phyloP scores from a whole-genome alignment of 2,797 vertebrate genomes.

The Alauda arvensis region DNA sequence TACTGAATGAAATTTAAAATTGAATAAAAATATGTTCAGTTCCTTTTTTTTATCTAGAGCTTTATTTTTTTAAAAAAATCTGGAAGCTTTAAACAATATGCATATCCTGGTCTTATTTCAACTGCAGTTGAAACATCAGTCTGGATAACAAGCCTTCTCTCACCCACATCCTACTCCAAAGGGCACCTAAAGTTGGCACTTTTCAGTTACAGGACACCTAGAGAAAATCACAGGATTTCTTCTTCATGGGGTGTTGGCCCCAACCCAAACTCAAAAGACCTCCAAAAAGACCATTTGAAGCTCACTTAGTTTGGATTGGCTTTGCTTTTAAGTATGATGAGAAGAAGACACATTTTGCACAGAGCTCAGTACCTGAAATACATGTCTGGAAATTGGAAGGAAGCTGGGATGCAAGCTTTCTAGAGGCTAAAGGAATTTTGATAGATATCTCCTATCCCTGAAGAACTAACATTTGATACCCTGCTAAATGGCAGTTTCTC shows the following conservation, averaged over 20 bases:
- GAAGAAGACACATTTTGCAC: not conserved
- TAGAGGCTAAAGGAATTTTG: not conserved
- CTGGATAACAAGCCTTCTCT: not conserved
- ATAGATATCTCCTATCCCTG: not conserved
- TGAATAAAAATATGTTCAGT: not conserved
- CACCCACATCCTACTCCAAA: not conserved
- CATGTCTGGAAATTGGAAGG: not conserved
- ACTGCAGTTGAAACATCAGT: not conserved
- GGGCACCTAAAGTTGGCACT: not conserved
- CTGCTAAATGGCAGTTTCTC: not conserved
- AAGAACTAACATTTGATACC: not conserved
- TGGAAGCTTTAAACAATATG: not conserved
- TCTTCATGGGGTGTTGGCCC: accelerated
- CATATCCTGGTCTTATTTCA: not conserved
- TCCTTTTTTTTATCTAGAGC: not conserved
- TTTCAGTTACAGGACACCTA: not conserved
- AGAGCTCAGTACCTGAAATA: not conserved
- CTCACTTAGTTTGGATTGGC: not conserved
- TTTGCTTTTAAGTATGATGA: not conserved
- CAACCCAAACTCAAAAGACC: not conserved
- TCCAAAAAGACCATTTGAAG: not conserved
- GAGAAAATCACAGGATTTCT: not conserved
- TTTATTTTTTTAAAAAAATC: not conserved
- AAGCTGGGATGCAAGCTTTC: not conserved
- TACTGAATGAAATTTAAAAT: not conserved